Evolutionary conservation across 2,113 vertebrate genomes (phyloP).

Genomic region (Strix aluco): DNA sequence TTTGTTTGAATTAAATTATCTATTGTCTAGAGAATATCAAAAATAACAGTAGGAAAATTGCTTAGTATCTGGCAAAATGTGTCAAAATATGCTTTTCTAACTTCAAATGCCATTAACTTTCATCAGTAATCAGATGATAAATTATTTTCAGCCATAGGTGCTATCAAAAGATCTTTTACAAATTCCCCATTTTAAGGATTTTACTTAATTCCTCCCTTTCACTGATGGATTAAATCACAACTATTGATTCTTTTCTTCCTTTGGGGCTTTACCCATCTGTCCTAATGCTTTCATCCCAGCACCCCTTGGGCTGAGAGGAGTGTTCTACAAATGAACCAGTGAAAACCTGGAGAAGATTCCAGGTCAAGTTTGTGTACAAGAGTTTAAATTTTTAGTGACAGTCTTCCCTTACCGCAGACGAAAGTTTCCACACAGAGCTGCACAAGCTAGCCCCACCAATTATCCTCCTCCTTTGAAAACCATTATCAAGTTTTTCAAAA

Average conservation of each 20-base stretch:
- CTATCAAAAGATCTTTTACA: slow-evolving; percentile 76
- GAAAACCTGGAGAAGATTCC: slow-evolving; percentile 85
- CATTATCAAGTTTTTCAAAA: slow-evolving; percentile 99
- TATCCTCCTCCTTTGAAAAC: slow-evolving; percentile 96
- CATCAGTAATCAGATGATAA: slow-evolving; percentile 33
- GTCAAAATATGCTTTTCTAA: slow-evolving; percentile 34
- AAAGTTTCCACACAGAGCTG: slow-evolving; percentile 96
- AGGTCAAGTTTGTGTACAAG: slow-evolving; percentile 99
- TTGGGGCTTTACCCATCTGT: slow-evolving; percentile 83
- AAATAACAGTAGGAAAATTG: slow-evolving; percentile 54
- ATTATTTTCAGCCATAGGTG: slow-evolving; percentile 65
- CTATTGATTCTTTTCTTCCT: slow-evolving; percentile 82
- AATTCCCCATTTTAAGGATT: slow-evolving; percentile 78
- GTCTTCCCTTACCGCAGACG: slow-evolving; percentile 82
- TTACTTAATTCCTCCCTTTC: slow-evolving; percentile 82
- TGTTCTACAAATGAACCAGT: slow-evolving; percentile 84
- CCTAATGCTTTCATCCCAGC: slow-evolving; percentile 78
- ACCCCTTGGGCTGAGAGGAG: slow-evolving; percentile 80
- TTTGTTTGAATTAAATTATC: slow-evolving; percentile 69
- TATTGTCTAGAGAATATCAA: slow-evolving; percentile 51
- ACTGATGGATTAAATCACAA: slow-evolving; percentile 83
- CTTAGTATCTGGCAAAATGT: slow-evolving; percentile 12
- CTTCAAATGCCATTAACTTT: slow-evolving; percentile 27
- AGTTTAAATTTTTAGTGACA: slow-evolving; percentile 96
- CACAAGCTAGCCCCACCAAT: slow-evolving; percentile 95